Evolutionary conservation across 2,113 vertebrate species (phyloP).

Genomic region (Sturnus vulgaris): DNA sequence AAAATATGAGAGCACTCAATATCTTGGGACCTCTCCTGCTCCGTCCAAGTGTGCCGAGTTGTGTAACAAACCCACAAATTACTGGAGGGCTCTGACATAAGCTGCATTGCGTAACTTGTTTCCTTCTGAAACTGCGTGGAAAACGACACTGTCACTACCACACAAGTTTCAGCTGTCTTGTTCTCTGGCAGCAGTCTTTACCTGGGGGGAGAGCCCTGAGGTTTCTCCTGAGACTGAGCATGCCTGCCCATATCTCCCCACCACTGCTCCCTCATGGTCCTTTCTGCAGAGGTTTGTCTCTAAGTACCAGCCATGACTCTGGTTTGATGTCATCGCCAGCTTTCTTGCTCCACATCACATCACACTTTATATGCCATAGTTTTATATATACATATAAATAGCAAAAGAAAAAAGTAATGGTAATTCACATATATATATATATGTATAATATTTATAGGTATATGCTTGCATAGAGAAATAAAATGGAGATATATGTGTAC

Average conservation of each 20-base stretch:
- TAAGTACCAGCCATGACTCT: not conserved
- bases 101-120: not conserved
- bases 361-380: not conserved
- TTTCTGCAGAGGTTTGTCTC: not conserved
- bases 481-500: not conserved
- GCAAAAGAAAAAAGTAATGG: not conserved
- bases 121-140: not conserved
- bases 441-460: not conserved
- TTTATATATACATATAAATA: not conserved
- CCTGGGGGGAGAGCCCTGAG: not conserved
- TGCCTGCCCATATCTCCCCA: not conserved
- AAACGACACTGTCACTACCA: rapidly evolving
- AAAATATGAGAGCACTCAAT: not conserved
- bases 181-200: not conserved
- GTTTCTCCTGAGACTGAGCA: not conserved
- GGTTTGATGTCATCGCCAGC: not conserved
- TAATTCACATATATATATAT: not conserved
- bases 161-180: not conserved
- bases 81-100: not conserved
- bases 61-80: not conserved
- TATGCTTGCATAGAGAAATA: not conserved
- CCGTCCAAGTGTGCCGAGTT: not conserved
- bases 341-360: not conserved
- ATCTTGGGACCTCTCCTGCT: not conserved
- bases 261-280: not conserved